phyloP scores from a whole-genome alignment of 2,113 vertebrate genomes.

The Upupa epops region DNA sequence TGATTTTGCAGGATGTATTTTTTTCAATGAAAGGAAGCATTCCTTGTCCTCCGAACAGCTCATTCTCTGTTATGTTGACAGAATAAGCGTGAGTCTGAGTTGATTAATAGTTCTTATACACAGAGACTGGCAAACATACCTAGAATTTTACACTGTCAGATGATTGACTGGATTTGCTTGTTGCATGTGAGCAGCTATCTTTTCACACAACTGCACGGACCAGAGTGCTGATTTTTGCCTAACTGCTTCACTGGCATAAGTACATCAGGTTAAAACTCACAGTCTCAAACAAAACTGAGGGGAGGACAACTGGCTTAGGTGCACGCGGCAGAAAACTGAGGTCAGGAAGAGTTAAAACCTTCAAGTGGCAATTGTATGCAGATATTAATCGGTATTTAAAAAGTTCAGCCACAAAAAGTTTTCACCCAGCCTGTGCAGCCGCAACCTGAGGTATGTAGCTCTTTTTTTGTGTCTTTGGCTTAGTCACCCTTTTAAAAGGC shows the following conservation, averaged over 20 bases:
- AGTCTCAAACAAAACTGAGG: not conserved
- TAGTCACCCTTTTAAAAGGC: constrained; percentile 3
- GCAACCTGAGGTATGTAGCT: not conserved
- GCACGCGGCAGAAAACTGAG: not conserved
- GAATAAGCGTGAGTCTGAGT: not conserved
- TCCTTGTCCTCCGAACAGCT: constrained; percentile 6
- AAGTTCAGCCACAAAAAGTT: not conserved
- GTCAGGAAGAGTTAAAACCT: not conserved
- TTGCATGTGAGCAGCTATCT: not conserved
- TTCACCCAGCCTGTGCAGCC: not conserved
- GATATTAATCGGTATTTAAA: not conserved
- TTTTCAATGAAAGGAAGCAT: constrained; percentile 2
- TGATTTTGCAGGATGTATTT: constrained; percentile 26
- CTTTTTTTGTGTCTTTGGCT: not conserved
- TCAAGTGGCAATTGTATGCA: not conserved
- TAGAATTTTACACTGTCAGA: not conserved
- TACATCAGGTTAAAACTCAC: not conserved
- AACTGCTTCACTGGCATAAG: not conserved
- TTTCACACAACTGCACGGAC: not conserved
- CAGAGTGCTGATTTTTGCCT: not conserved
- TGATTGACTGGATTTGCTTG: not conserved
- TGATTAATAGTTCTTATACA: not conserved
- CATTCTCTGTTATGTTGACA: not conserved
- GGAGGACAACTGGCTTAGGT: not conserved
- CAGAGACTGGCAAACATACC: not conserved